Evolutionary conservation across 1,140 invertebrate species (phyloP).

Genomic region (Heliconius congener): DNA sequence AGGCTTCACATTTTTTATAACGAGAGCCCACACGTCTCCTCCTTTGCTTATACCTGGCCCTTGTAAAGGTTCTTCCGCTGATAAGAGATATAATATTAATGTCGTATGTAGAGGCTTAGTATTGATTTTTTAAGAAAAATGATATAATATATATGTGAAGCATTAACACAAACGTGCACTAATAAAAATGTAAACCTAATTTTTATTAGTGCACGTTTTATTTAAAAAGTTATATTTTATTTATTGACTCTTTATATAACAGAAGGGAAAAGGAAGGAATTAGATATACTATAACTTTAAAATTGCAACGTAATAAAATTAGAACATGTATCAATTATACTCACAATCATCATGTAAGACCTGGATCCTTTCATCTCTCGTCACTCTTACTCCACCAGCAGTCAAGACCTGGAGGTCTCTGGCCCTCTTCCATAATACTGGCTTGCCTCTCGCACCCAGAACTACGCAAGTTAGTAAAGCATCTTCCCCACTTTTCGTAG

Average conservation of each 20-base stretch:
- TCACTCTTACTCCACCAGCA: conserved; percentile 87
- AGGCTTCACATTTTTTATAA: conserved; percentile 85
- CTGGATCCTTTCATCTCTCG: conserved; percentile 85
- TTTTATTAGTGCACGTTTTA: too few relatives aligned
- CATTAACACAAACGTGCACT: too few relatives aligned
- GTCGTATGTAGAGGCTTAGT: too few relatives aligned
- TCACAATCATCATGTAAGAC: conserved; percentile 86
- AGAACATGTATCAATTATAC: conserved; percentile 23
- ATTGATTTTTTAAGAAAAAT: too few relatives aligned
- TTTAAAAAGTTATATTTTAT: too few relatives aligned
- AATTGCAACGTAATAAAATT: too few relatives aligned
- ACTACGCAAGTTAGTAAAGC: conserved; percentile 89
- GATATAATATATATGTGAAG: too few relatives aligned
- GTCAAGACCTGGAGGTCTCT: conserved; percentile 87
- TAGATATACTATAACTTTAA: too few relatives aligned
- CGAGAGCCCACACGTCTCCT: conserved; percentile 92
- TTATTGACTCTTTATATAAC: too few relatives aligned
- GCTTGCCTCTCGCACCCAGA: conserved; percentile 84
- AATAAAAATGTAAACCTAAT: too few relatives aligned
- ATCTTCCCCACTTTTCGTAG: conserved; percentile 85
- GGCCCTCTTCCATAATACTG: conserved; percentile 87
- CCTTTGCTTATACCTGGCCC: conserved; percentile 82
- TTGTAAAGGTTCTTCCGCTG: conserved; percentile 75
- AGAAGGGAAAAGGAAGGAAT: too few relatives aligned
- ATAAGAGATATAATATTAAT: background rate